Conservation (phyloP, 1,140 invertebrate species). For the Portunus trituberculatus region DNA sequence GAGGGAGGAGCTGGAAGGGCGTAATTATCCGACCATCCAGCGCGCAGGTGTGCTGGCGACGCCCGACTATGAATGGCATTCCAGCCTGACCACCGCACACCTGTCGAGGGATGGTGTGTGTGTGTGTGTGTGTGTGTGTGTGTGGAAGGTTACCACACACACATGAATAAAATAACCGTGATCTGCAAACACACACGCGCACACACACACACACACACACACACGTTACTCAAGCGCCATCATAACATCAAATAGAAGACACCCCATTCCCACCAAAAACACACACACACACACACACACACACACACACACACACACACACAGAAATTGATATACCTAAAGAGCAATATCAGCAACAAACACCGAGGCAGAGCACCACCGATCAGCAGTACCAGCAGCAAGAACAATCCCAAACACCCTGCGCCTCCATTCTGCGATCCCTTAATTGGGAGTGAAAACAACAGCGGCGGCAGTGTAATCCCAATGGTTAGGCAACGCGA, state of each 20-base stretch:
- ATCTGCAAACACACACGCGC: background rate
- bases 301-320: too few relatives aligned
- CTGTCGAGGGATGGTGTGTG: conserved; percentile 31
- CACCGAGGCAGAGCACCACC: too few relatives aligned
- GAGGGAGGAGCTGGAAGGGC: background rate
- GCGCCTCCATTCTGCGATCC: background rate
- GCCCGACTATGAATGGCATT: background rate
- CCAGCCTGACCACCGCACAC: conserved; percentile 46
- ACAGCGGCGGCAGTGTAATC: background rate
- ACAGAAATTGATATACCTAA: too few relatives aligned
- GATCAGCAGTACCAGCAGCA: too few relatives aligned
- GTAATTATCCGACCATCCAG: background rate
- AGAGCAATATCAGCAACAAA: too few relatives aligned
- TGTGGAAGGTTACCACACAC: background rate
- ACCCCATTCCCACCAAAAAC: too few relatives aligned
- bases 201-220: conserved; percentile 24
- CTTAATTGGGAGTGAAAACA: conserved; percentile 22
- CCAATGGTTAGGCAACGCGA: background rate
- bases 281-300: too few relatives aligned
- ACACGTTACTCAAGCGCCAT: background rate
- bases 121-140: background rate
- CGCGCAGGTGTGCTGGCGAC: background rate
- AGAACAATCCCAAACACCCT: background rate
- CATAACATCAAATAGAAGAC: background rate
- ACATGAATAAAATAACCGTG: background rate